Evolutionary conservation across 2,113 vertebrate species (phyloP), one percentile per base, ranked within the genome.

Genomic region (Stigmatopora argus): DNA sequence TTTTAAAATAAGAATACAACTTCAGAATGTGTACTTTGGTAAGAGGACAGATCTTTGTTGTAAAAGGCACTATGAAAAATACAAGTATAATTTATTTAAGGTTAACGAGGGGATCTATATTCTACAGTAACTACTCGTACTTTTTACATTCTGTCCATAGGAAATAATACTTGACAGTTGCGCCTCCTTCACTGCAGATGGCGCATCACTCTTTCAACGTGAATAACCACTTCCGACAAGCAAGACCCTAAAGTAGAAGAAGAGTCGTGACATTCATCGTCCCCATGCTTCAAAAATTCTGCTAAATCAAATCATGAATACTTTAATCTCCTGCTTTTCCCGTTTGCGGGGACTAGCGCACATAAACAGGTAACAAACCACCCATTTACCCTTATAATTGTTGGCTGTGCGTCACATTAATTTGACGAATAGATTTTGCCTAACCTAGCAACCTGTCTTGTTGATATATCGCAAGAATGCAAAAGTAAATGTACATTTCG

Each of bases 181-280:
- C 41, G 5, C 5, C n/a, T 14, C 41, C 59, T n/a, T 12, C 13
- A 19, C 59, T 23, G 38, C 59, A 44, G 38, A 19, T 14, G 59
- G 41, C 59, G 59, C 41, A 14, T 14, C 14, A 12, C 0, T 15
- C 41, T 19, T 19, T 2, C 3, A 13, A 45, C 18, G 34, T 41
- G 35, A 38, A 44, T 19, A 7, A 5, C 44, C 58, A 44, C 35
- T 19, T 60, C 35, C 41, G 13, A 5, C 13, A 44, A 34, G 18
- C 10, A 60, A 9, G 19, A 4, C 5, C 4, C 18, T 1, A 0
- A 21, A 10, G 53, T 56, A 31, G 35, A 45, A 61, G 59, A 61
- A 61, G 59, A 23, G n/a, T 12, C 31, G 52, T 87, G 86, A 88
- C 86, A 73, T 89, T 88, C 84, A 81, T 1, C 17, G 44, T 35